Base-by-base conservation (phyloP, 1,140 invertebrate genomes). In the Dreissena polymorpha region DNA sequence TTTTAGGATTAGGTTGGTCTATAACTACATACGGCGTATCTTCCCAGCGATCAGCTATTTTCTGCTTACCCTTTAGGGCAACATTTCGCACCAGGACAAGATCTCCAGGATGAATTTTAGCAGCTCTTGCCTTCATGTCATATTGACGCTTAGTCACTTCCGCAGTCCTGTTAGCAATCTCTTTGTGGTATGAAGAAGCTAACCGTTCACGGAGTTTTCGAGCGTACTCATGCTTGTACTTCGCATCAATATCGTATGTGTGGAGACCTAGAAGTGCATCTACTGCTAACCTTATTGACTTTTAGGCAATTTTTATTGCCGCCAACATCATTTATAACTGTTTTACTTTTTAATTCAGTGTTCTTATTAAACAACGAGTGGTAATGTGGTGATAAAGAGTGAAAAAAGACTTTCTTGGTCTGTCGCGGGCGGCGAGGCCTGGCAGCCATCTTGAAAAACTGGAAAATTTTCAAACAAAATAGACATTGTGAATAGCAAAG, bases 41-140 rank as follows among this genome's bases (percentile, higher is more conserved):
- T 49, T 77, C 74, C 74, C 74, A 77, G 64, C 23, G 29, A 21
- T 77, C 60, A n/a, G 74, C 27, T 0, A 77, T 18, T 23, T 77
- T 77, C 51, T 77, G 74, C 27, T 77, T 77, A 10, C 74, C 74
- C 23, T 18, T 63, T 51, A 75, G 18, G 2, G 73, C 23, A 21
- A 67, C 63, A 39, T 39, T 49, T 67, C 63, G 39, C 13, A 53
- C 74, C 18, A 77, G 27, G 18, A 77, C 64, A 23, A 21, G n/a
- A 21, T 67, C 74, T n/a, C 74, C 63, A 51, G 21, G 25, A 7
- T 49, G 49, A 10, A 77, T 21, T 10, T 21, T 21, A 16, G 63
- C n/a, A 27, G 23, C 64, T 68, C 64, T 49, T 27, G 60, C 49
- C 23, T 55, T 77, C 14, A 67, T 23, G 18, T 77, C 64, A 53